Evolutionary conservation across 1,140 invertebrate species (phyloP).

Genomic region (Zaprionus tsacasi): DNA sequence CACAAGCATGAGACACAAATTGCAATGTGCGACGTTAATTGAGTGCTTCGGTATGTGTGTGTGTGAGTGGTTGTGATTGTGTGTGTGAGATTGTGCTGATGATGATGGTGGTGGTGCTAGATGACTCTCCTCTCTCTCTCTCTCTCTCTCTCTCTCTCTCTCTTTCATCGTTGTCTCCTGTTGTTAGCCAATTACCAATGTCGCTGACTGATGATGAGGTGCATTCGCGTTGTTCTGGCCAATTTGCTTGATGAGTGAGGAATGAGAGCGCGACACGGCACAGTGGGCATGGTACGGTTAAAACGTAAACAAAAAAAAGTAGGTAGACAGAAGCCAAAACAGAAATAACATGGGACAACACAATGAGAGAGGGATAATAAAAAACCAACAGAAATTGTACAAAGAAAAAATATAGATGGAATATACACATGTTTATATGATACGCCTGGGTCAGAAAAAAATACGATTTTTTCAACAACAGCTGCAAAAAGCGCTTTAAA

Average conservation of each 20-base stretch:
- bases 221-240: conserved; percentile 53
- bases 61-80: conserved; percentile 15
- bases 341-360: conserved; percentile 28
- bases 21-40: conserved; percentile 62
- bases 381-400: conserved; percentile 32
- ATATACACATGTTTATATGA: background rate
- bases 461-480: too few relatives aligned
- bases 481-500: conserved; percentile 28
- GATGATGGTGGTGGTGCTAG: conserved; percentile 44
- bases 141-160: conserved; percentile 16
- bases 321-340: conserved; percentile 17
- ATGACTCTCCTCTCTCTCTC: conserved; percentile 21
- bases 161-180: conserved; percentile 33
- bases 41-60: conserved; percentile 45
- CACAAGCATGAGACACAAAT: conserved; percentile 54
- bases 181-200: conserved; percentile 76
- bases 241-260: conserved; percentile 63
- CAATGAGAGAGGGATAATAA: conserved; percentile 9
- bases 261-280: conserved; percentile 45
- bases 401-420: conserved; percentile 7
- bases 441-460: background rate
- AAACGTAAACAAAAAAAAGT: conserved; percentile 34
- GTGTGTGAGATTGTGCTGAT: conserved; percentile 25
- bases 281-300: conserved; percentile 26
- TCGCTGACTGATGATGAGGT: conserved; percentile 71